Percentiles rank a stretch among this genome's conserved stretches.
phyloP scores from a whole-genome alignment of 2,888 invertebrate genomes.

The Oxystoma pomonae region DNA sequence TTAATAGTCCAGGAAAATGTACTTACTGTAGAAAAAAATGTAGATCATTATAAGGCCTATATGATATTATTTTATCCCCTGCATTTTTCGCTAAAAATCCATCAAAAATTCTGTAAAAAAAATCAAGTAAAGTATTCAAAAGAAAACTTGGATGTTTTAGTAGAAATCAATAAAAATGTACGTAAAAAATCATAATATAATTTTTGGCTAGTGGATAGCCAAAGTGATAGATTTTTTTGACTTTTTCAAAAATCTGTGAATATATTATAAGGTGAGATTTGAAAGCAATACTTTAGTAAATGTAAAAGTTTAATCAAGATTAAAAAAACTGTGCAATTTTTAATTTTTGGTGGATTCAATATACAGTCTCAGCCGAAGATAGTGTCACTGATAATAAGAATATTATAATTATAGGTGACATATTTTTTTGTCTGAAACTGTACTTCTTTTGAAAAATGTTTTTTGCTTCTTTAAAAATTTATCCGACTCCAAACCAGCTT shows the following conservation, averaged over 20 bases:
- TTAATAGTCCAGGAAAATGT: too few species aligned
- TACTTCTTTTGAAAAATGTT: too few species aligned
- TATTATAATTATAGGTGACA: too few species aligned
- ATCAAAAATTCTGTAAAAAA: background rate
- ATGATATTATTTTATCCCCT: background rate
- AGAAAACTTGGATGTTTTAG: background rate
- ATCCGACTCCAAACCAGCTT: too few species aligned
- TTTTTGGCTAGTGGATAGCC: background rate
- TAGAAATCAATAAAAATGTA: too few species aligned
- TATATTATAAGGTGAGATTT: constrained; percentile 45
- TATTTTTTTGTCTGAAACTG: too few species aligned
- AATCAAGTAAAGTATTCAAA: background rate
- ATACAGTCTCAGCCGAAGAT: too few species aligned
- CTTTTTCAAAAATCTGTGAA: background rate
- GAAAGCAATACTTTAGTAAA: constrained; percentile 64
- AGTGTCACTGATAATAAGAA: too few species aligned
- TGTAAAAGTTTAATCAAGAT: background rate
- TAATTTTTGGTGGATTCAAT: constrained; percentile 43
- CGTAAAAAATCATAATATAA: background rate
- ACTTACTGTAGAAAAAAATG: background rate
- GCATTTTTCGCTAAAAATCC: too few species aligned
- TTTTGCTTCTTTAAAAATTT: too few species aligned
- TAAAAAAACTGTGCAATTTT: background rate
- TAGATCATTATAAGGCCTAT: background rate
- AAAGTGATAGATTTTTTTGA: background rate